Evolutionary conservation across 2,113 vertebrate species (phyloP).

Genomic region (Hymenochirus boettgeri): DNA sequence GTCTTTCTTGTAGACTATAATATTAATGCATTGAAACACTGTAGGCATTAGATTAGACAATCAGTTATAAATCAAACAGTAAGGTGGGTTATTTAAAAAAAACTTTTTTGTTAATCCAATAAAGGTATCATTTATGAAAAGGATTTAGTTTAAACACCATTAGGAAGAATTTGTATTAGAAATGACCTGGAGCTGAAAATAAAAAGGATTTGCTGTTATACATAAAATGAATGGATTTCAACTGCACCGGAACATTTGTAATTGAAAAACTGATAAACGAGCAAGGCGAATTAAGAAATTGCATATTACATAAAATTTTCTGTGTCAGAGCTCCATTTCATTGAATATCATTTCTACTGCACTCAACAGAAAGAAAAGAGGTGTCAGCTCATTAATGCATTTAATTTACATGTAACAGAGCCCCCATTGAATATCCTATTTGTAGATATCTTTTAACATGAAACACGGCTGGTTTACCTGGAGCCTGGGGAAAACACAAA

Average conservation of each 20-base stretch:
- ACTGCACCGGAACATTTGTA: slow-evolving; percentile 21
- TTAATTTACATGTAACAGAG: too few relatives aligned
- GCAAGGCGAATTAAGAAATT: slow-evolving; percentile 25
- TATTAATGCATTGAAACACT: background rate
- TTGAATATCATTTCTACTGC: slow-evolving; percentile 28
- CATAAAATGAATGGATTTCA: slow-evolving; percentile 16
- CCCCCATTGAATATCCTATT: too few relatives aligned
- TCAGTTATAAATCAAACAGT: background rate
- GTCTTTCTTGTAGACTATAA: background rate
- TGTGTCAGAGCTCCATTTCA: slow-evolving; percentile 18
- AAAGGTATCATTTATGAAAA: background rate
- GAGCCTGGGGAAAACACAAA: too few relatives aligned
- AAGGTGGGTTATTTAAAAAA: background rate
- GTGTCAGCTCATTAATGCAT: slow-evolving; percentile 31
- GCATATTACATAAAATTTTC: slow-evolving; percentile 33
- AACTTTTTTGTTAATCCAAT: background rate
- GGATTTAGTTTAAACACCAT: slow-evolving; percentile 3
- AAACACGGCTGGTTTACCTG: too few relatives aligned
- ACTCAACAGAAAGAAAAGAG: slow-evolving; percentile 10
- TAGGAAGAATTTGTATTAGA: slow-evolving; percentile 8
- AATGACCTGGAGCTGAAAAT: slow-evolving; percentile 13
- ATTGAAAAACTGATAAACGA: slow-evolving; percentile 37
- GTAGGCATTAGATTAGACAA: slow-evolving; percentile 45
- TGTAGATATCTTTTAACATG: too few relatives aligned
- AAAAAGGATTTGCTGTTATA: slow-evolving; percentile 6